Base-by-base conservation (phyloP, 1,140 invertebrate species). In the Hetaerina americana region DNA sequence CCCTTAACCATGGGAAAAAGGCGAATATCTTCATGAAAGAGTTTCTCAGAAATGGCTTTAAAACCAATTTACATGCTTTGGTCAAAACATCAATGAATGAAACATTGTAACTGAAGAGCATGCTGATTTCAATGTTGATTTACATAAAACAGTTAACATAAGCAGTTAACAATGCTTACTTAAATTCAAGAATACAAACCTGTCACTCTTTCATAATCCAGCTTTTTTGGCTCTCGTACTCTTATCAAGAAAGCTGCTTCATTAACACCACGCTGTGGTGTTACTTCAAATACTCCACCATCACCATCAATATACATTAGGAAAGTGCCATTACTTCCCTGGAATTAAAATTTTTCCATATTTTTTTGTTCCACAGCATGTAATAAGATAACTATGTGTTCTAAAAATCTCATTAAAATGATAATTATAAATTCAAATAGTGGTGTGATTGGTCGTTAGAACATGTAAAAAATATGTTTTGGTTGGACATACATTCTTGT, bases 241-340 rank as follows among this genome's bases (percentile, higher is more conserved):
- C 93, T 84, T 71, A 98, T 91, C 66, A 95, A 83, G 80, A 97
- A 96, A 8, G 93, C 91, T 5, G 93, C 94, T 81, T 97, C 94
- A 78, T 97, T 96, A 24, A 96, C 92, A 3, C 91, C 93, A 79
- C 90, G 86, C 5, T 87, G 87, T 5, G 95, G 96, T 12, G 92
- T 93, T 0, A 97, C 89, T 76, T 96, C 92, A 79, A 98, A 97
- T 1, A 94, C 87, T 73, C 90, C 90, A 72, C 88, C 86, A 75
- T 91, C 90, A 27, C 90, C 92, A 78, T 91, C 87, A 31, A 97
- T 81, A 71, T 87, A 90, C 75, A 97, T 82, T 71, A 86, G 86
- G 82, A 98, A 97, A 6, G 94, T 95, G 22, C 94, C 94, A 84
- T 97, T 97, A 73, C 89, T 92, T 26, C 95, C 95, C 88, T 94